Conservation (phyloP, 2,797 vertebrate genomes). For the Anguilla marmorata region DNA sequence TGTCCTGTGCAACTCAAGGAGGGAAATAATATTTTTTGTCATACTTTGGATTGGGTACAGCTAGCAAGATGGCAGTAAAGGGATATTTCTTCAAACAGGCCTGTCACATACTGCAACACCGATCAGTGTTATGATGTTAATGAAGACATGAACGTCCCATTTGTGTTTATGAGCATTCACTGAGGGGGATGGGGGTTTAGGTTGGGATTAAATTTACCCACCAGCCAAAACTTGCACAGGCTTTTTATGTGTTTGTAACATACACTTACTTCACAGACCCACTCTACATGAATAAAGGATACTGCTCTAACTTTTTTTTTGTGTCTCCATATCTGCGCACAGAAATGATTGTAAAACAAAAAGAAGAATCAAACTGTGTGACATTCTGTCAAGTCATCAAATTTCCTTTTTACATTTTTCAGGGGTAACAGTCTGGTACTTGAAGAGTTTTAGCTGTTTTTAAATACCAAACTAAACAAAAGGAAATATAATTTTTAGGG, state of each 20-base stretch:
- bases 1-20: constrained; percentile 3
- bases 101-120: neutral
- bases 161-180: neutral
- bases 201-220: neutral
- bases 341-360: neutral
- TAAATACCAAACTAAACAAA: neutral
- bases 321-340: neutral
- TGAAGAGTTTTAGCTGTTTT: neutral
- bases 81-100: constrained; percentile 5
- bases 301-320: neutral
- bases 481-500: neutral
- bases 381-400: neutral
- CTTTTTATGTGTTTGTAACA: neutral
- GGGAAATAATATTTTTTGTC: neutral
- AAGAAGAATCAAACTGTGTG: neutral
- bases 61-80: neutral
- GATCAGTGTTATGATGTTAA: neutral
- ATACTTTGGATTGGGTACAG: neutral
- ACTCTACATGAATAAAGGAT: neutral
- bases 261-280: neutral
- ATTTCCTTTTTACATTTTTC: neutral
- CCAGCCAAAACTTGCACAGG: neutral
- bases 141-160: neutral
- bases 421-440: neutral
- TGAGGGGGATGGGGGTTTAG: neutral